Percentiles rank a stretch among this genome's conserved stretches.
phyloP scores from a whole-genome alignment of 2,888 invertebrate genomes.

The Erebia ligea region DNA sequence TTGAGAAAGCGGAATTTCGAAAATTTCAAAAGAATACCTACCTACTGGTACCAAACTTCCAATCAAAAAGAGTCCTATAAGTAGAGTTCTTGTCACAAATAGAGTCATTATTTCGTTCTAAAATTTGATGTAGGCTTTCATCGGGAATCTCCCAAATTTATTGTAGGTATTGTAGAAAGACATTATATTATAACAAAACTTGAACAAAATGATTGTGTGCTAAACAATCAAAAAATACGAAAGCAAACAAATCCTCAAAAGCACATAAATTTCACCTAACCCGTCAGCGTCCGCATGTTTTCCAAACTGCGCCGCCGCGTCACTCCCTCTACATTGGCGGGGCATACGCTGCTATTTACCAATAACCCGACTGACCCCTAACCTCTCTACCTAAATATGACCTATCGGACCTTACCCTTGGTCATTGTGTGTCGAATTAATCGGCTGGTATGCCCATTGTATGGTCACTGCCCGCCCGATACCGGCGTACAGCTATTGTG shows the following conservation, averaged over 20 bases:
- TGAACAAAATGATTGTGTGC: background rate
- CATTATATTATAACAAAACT: background rate
- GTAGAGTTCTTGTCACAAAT: too few species aligned
- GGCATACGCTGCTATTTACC: conserved; percentile 73
- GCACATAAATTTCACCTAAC: conserved; percentile 68
- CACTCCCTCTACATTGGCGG: conserved; percentile 66
- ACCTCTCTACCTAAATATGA: conserved; percentile 81
- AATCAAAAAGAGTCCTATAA: too few species aligned
- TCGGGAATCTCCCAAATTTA: too few species aligned
- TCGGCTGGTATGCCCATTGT: conserved; percentile 77
- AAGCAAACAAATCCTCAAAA: conserved; percentile 44
- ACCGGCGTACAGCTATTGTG: conserved; percentile 64
- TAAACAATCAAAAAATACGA: background rate
- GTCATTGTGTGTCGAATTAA: conserved; percentile 78
- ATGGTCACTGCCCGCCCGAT: conserved; percentile 69
- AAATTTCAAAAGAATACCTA: fast-evolving
- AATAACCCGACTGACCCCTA: conserved; percentile 75
- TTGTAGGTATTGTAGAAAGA: too few species aligned
- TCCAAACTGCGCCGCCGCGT: conserved; percentile 64
- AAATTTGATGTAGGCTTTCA: background rate
- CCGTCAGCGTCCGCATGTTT: conserved; percentile 70
- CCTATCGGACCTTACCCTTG: conserved; percentile 70
- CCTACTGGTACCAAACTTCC: too few species aligned
- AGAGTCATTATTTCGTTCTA: background rate
- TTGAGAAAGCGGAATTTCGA: too few species aligned